Base-by-base conservation (phyloP, 1,140 invertebrate genomes). In the Eriocheir sinensis region DNA sequence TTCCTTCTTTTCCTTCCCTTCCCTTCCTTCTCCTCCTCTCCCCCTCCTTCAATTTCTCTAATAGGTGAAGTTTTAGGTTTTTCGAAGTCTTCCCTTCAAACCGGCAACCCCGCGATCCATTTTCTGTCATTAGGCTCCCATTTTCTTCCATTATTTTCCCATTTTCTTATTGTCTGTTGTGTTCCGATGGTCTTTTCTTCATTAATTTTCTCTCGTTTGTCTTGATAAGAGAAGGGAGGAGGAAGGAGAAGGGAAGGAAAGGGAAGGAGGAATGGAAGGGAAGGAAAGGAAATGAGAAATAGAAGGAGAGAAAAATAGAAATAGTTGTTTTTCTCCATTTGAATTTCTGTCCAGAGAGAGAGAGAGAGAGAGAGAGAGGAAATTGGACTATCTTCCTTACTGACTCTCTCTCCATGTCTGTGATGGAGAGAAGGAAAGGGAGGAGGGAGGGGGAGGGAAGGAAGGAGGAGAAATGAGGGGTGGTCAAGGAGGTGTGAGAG, bases 161-260 rank as follows among this genome's bases (percentile, higher is more conserved):
- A 72, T 72, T 72, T 72, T 72, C 60, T 72, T 72, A 72, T 72
- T 72, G 60, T 72, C 60, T 72, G 60, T 3, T n/a, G 60, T 72
- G 60, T 21, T n/a, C n/a, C 4, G 60, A n/a, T n/a, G 60, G 60
- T 72, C 60, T 72, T 72, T n/a, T 72, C 60, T 72, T 72, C 60
- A 72, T 72, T 72, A 72, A 72, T 72, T 72, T 72, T 72, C 21
- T n/a, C 60, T 72, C 60, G 60, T 72, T 72, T 72, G 60, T 72
- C 60, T 53, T n/a, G 17, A 0, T 34, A 27, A 38, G 12, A n/a
- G 86, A 12, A 17, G 36, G 41, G 86, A n/a, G 36, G 27, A n/a
- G n/a, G 60, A 21, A n/a, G 27, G 60, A 72, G 60, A 21, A n/a
- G 27, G 4, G n/a, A n/a, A 21, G 21, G 27, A n/a, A 72, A n/a